Percentiles rank a stretch among this genome's conserved stretches.
Conservation (phyloP, 2,888 invertebrate genomes). For the Ectemnius lituratus region DNA sequence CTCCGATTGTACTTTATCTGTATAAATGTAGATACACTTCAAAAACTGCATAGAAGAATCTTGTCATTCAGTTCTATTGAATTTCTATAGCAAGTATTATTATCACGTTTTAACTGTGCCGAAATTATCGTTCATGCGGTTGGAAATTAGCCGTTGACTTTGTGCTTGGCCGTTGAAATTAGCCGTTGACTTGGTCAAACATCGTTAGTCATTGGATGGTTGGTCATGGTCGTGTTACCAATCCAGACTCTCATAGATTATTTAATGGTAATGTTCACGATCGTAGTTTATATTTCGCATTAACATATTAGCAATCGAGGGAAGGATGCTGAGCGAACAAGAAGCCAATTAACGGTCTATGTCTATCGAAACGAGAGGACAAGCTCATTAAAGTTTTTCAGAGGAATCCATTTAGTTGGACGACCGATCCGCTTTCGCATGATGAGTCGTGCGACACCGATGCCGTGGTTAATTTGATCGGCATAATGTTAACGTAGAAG, state of each 20-base stretch:
- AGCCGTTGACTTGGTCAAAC: conserved; percentile 37
- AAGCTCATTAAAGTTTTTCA: conserved; percentile 27
- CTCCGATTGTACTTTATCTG: no score
- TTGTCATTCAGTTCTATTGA: no score
- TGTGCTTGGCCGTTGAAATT: conserved; percentile 19
- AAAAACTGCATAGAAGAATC: no score
- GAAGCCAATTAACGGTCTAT: conserved; percentile 24
- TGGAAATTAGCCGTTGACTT: conserved; percentile 22
- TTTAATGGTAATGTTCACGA: conserved; percentile 55
- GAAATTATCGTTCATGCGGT: not conserved
- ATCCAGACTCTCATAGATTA: conserved; percentile 45
- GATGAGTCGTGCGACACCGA: no score
- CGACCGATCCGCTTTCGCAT: no score
- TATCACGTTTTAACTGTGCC: no score
- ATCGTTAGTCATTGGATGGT: conserved; percentile 47
- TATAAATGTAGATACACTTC: no score
- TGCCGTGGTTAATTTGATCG: conserved; percentile 33
- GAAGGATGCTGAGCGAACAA: not conserved
- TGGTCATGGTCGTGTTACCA: conserved; percentile 54
- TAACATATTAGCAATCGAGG: not conserved
- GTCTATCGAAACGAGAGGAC: not conserved
- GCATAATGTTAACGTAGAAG: conserved; percentile 5
- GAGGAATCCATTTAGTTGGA: conserved; percentile 38
- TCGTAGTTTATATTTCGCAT: conserved; percentile 14
- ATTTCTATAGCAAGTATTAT: no score